Base-by-base conservation (phyloP, 2,113 vertebrate genomes). In the Xiphophorus hellerii region DNA sequence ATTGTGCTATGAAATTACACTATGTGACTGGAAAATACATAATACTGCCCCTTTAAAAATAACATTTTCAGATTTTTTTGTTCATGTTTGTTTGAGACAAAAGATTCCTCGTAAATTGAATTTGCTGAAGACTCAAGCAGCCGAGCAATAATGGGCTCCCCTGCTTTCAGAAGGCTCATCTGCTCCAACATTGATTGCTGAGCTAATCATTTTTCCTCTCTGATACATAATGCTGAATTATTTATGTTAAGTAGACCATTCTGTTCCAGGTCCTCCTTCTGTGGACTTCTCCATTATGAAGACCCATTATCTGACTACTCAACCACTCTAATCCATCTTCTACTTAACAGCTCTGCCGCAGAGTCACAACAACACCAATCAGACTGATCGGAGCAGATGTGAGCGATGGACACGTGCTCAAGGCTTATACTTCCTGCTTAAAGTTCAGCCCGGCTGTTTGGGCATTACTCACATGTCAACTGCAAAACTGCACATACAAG, bases 201-300 rank as follows among this genome's bases (percentile, higher is more conserved):
- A 91, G 87, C 74, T 90, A 83, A 90, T 90, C 84, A 35, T 86
- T 90, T 91, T 88, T 82, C 76, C 85, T 83, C 84, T 91, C 87
- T 87, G 85, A 93, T 93, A 89, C 92, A 93, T 86, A 92, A 88
- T 83, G 69, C 82, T 94, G 87, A 93, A 95, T 94, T 91, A 94
- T 95, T 94, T 89, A 95, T 93, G 91, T 84, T 89, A 93, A 92
- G 86, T 91, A 90, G 84, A 42, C 76, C 80, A 86, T 89, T 86
- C 79, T 88, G 69, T 89, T 90, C 74, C 87, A 78, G 77, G 69
- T 75, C 80, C 88, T 90, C 78, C 88, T 80, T 90, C 90, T 73
- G 42, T 58, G 71, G 78, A 90, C 76, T 76, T 83, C 77, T 89
- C 88, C 87, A 87, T 89, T 90, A 88, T 87, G 88, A 83, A 73